Evolutionary conservation across 2,888 invertebrate species (phyloP).

Genomic region (Lasius fuliginosus): DNA sequence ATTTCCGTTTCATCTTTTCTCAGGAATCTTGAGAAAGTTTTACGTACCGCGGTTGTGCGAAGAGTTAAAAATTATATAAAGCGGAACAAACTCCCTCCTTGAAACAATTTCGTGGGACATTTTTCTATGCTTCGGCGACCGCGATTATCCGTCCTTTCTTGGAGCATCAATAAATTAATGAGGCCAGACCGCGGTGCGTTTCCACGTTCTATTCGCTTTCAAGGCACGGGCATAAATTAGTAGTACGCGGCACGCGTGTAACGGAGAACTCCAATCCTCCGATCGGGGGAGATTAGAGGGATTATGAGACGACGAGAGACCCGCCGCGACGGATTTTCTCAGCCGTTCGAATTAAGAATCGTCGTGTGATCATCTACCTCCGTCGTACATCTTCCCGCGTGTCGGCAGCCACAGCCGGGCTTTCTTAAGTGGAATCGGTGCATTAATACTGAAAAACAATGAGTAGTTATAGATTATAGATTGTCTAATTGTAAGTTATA

Average conservation of each 20-base stretch:
- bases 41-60: background rate
- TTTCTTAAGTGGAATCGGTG: background rate
- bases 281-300: constrained; percentile 77
- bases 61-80: background rate
- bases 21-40: background rate
- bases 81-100: background rate
- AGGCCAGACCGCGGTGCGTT: constrained; percentile 56
- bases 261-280: constrained; percentile 69
- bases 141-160: constrained; percentile 56
- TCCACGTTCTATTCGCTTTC: constrained; percentile 74
- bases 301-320: constrained; percentile 61
- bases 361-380: constrained; percentile 39
- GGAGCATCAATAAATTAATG: constrained; percentile 58
- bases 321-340: constrained; percentile 63
- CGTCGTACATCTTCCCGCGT: constrained; percentile 61
- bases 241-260: constrained; percentile 78
- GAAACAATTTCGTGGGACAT: constrained; percentile 8
- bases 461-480: background rate
- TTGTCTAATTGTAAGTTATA: background rate
- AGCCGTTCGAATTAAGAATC: constrained; percentile 58
- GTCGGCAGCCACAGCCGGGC: constrained; percentile 6
- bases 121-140: constrained; percentile 5
- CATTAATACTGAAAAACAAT: background rate
- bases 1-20: background rate
- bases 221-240: constrained; percentile 78